These are phyloP conservation scores for Anthopleura xanthogrammica DNA, from an alignment of 92 coral and sea anemone species.

Conservation along the genomic window DNA sequence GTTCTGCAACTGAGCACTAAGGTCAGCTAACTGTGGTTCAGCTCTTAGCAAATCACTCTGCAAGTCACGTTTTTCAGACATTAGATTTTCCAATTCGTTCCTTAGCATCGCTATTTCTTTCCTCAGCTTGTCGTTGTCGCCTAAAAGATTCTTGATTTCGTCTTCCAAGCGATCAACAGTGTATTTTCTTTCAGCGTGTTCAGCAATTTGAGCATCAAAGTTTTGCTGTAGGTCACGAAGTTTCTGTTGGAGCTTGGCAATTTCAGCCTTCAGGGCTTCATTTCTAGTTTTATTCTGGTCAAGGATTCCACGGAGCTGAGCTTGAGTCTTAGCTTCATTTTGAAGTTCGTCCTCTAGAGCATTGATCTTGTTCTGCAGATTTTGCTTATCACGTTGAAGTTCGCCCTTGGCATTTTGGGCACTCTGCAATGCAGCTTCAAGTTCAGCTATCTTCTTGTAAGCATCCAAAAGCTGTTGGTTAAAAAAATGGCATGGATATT, in stretches of 20 bases:
- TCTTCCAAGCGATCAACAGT: slow-evolving; percentile 89
- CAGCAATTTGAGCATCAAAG: slow-evolving; percentile 76
- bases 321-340: slow-evolving; percentile 93
- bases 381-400: slow-evolving; percentile 78
- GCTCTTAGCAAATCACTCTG: slow-evolving; percentile 62
- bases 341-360: slow-evolving; percentile 91
- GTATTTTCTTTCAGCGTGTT: slow-evolving; percentile 89
- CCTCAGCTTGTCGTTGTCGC: slow-evolving; percentile 76
- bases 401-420: slow-evolving; percentile 81
- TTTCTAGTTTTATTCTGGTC: slow-evolving; percentile 83
- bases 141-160: slow-evolving; percentile 62
- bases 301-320: slow-evolving; percentile 87
- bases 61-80: slow-evolving; percentile 71
- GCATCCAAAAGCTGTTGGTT: slow-evolving; percentile 59
- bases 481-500: not conserved
- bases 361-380: slow-evolving; percentile 81
- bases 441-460: slow-evolving; percentile 86
- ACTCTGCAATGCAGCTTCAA: slow-evolving; percentile 92
- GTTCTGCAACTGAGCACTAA: slow-evolving; percentile 58
- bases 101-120: slow-evolving; percentile 67
- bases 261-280: slow-evolving; percentile 85
- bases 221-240: slow-evolving; percentile 86
- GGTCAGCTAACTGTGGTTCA: slow-evolving; percentile 63
- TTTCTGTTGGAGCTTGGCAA: slow-evolving; percentile 89
- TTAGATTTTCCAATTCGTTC: slow-evolving; percentile 69